Evolutionary conservation across 1,140 invertebrate species (phyloP), one percentile per base, ranked within the genome.

Genomic region (Drosophila oshimai): DNA sequence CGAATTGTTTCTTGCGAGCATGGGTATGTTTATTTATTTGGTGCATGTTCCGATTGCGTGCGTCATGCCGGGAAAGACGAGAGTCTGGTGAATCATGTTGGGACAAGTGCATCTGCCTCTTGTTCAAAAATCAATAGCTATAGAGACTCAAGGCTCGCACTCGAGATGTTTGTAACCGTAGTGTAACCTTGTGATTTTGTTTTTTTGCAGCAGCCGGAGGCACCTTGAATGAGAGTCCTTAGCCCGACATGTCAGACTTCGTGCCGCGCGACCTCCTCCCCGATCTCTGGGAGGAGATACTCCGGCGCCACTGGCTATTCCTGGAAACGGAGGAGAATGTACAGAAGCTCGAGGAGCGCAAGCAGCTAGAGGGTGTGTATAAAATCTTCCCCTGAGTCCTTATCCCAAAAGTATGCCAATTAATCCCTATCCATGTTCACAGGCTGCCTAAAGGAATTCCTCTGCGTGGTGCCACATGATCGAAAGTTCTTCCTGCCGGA

Each of bases 391-490:
- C 12, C 4, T 3, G 12, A 1, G 7, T 7, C 0, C 6, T 7
- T n/a, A n/a, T n/a, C n/a, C n/a, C n/a, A n/a, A n/a, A 17, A 34
- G 18, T 34, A 0, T 6, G 18, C n/a, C 31, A 13, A 9, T 1
- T 6, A 18, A 26, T 12, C 2, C 10, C 12, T 3, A 1, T 12
- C 2, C 10, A 10, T 3, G 1, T 15, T 15, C 31, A 3, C 83
- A 96, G 96, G 93, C 47, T 94, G 94, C 61, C 95, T 97, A 46
- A 93, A 94, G 74, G 94, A 96, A 74, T 96, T 95, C 79, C 91
- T 97, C 24, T 95, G 94, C 61, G 88, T 96, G 37, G 95, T 95
- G 24, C 94, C 94, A n/a, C 95, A 96, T 86, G 93, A 95, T 71
- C 93, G 94, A 58, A 97, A 97, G 91, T 97, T 96, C 89, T 93